Conservation (phyloP, 1,140 invertebrate genomes). For the Leptopilina clavipes region DNA sequence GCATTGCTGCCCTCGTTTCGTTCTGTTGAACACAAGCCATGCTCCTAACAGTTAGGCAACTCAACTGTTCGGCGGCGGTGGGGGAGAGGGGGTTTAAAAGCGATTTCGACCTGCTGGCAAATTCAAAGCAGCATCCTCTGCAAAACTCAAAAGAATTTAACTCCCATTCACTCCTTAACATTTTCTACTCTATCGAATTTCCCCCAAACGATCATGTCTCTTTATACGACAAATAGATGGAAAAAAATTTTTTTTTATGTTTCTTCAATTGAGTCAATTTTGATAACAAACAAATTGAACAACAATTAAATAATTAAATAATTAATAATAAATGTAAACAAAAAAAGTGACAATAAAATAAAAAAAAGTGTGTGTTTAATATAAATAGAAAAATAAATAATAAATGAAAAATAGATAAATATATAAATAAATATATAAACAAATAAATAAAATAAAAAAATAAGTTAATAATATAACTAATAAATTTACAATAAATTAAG, state of each 20-base stretch:
- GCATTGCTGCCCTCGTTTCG: slow-evolving; percentile 28
- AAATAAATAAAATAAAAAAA: no score
- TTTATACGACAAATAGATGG: not conserved
- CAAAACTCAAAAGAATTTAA: not conserved
- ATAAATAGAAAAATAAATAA: no score
- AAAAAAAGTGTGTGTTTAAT: no score
- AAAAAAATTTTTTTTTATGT: not conserved
- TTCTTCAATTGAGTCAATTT: no score
- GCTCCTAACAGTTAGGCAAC: slow-evolving; percentile 31
- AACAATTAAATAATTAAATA: no score
- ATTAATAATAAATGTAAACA: no score
- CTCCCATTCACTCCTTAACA: slow-evolving; percentile 18
- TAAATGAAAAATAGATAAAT: no score
- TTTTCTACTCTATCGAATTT: slow-evolving; percentile 7
- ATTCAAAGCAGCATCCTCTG: slow-evolving; percentile 10
- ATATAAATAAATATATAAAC: no score
- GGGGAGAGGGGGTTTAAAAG: not conserved
- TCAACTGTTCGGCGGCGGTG: not conserved
- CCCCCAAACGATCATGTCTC: not conserved
- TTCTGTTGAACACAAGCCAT: slow-evolving; percentile 15
- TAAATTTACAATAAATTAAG: no score
- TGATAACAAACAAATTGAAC: no score
- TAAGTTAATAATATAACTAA: no score
- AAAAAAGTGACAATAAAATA: no score
- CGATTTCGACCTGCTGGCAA: slow-evolving; percentile 24